Evolutionary conservation across 2,113 vertebrate species (phyloP), one percentile per base, ranked within the genome.

Genomic region (Campylorhamphus procurvoides): DNA sequence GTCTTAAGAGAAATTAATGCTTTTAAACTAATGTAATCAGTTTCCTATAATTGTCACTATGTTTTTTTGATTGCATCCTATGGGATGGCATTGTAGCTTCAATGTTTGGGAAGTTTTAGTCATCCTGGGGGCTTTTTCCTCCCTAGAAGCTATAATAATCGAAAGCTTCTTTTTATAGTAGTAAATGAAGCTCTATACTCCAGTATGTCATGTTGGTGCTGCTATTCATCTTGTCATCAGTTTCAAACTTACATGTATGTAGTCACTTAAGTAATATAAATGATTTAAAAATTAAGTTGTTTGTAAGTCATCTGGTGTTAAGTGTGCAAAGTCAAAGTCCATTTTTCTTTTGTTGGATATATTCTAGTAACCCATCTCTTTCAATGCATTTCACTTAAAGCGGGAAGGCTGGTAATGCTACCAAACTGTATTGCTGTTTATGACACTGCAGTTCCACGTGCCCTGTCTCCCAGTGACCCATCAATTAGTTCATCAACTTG

Each of bases 1-100:
- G 97, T 98, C 98, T 99, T 99, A 98, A 98, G 97, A 98, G 98
- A 99, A 99, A 99, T 98, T 98, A 99, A 99, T 98, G 98, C 98
- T 98, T 98, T 98, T 97, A 97, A 98, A 98, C 98, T 98, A 97
- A 98, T 99, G 99, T 98, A 98, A 99, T 99, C 98, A 98, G 98
- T 98, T 98, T 98, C 97, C 68, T 98, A 96, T 98, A 98, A 98
- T 98, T 98, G 98, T 96, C 98, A 98, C 98, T 99, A 97, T 93
- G 87, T 96, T 98, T 98, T 42, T 98, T 96, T 68, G 64, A 86
- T 96, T 95, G 68, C 74, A 92, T 98, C 84, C 91, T 97, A 87
- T 96, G 96, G 96, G 97, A 98, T 97, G 97, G 95, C 93, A 94
- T 97, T 98, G 97, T 97, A 97, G 96, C 97, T 98, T 98, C 97